Base-by-base conservation (phyloP, 1,140 invertebrate species). In the Batillaria attramentaria region DNA sequence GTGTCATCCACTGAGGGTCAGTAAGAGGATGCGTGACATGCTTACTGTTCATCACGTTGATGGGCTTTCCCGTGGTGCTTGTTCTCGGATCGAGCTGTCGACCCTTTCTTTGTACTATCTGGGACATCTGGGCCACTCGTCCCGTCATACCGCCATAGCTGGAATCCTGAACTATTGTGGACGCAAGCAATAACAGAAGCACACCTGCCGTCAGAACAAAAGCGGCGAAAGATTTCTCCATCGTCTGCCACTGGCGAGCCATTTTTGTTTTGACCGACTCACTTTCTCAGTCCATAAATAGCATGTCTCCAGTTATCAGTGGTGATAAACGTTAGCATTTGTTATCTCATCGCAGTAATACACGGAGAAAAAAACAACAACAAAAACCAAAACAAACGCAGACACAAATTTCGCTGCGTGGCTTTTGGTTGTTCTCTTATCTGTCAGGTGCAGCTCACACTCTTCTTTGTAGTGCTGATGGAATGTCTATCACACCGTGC, bases 1-100 rank as follows among this genome's bases (percentile, higher is more conserved):
- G 6, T 16, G 18, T 37, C 50, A 75, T 37, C 73, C 73, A 75
- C 10, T 50, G 73, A 3, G 54, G 73, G 35, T 75, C 73, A 5
- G 73, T 65, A 8, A 60, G 28, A 0, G 57, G 73, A 5, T 31
- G 20, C 16, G 6, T 20, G 2, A 57, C 28, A 37, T 33, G 10
- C 13, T 72, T 18, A 18, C 3, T 20, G n/a, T 8, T 42, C 24
- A 31, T 35, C 4, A 33, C 16, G 39, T 33, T 42, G 68, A 16
- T 70, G 68, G n/a, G 5, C 4, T n/a, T 28, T 5, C 20, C 50
- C 41, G 2, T 37, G 41, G 16, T 60, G 57, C 57, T 60, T 20
- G 6, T 10, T 33, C 39, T 35, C 20, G 6, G 37, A 6, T 41
- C 37, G 42, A 41, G 37, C n/a, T 46, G 6, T 70, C 37, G 2